phyloP scores from a whole-genome alignment of 2,797 vertebrate species.

The Hydrophis major region DNA sequence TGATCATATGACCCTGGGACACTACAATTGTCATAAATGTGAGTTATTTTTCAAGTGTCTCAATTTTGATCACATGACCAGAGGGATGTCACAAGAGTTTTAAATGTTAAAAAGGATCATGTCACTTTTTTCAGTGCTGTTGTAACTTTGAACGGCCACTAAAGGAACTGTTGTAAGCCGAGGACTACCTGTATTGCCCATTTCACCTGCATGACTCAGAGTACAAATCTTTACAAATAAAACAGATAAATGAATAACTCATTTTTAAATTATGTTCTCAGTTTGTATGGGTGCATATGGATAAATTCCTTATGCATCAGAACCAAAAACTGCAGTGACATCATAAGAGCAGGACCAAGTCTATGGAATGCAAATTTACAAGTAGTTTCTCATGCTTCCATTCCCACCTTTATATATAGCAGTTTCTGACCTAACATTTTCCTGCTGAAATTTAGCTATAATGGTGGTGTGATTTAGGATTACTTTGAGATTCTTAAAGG shows the following conservation, averaged over 20 bases:
- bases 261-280: neutral
- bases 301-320: neutral
- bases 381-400: neutral
- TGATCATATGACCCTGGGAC: neutral
- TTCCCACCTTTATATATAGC: neutral
- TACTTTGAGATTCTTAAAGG: neutral
- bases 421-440: neutral
- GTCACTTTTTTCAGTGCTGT: neutral
- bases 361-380: neutral
- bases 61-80: neutral
- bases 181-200: neutral
- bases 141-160: neutral
- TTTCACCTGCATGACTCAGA: neutral
- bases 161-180: neutral
- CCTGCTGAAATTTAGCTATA: neutral
- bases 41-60: neutral
- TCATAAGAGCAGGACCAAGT: neutral
- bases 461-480: neutral
- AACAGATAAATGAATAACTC: neutral
- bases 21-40: neutral
- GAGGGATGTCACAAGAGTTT: neutral
- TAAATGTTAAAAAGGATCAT: neutral
- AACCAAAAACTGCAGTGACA: neutral
- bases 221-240: neutral
- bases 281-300: neutral